Evolutionary conservation across 2,113 vertebrate genomes (phyloP), one percentile per base, ranked within the genome.

Genomic region (Trichechus manatus): DNA sequence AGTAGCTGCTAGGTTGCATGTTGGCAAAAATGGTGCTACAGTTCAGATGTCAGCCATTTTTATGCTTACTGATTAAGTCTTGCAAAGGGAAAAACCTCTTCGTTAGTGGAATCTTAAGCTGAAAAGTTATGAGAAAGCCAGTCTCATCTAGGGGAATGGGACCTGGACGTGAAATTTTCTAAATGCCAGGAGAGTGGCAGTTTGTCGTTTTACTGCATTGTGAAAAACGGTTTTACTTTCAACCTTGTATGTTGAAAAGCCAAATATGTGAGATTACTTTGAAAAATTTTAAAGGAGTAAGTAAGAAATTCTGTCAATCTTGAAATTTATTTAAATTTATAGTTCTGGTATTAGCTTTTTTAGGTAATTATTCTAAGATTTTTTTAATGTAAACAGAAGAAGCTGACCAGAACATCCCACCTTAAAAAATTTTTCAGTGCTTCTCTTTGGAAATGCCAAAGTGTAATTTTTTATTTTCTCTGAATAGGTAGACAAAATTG

Each of bases 261-360:
- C 56, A 78, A 74, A n/a, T n/a, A 8, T 25, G 29, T 13, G 42
- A 87, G 25, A 25, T 61, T 6, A n/a, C 61, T 88, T 92, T 72
- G n/a, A 68, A 84, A 70, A 82, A 20, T 33, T 90, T 94, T 36
- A 44, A 63, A 91, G 80, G 53, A 63, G 8, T 50, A 61, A 66
- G 33, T 36, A 56, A 93, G 66, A 78, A 59, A 93, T 90, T 79
- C 70, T 90, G 13, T 80, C 47, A 93, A 19, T 25, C n/a, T 64
- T 86, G 23, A 9, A 85, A 44, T 96, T 89, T 83, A 53, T 72
- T 66, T 93, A 89, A 85, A 78, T 72, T 82, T 94, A 44, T 68
- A 20, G 84, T 84, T 87, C n/a, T 61, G 50, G 53, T 77, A 81
- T 8, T 75, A 61, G 56, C 56, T 81, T 78, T 74, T 93, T 93